Evolutionary conservation across 2,888 invertebrate species (phyloP).

Genomic region (Leptarthrus brevirostris): DNA sequence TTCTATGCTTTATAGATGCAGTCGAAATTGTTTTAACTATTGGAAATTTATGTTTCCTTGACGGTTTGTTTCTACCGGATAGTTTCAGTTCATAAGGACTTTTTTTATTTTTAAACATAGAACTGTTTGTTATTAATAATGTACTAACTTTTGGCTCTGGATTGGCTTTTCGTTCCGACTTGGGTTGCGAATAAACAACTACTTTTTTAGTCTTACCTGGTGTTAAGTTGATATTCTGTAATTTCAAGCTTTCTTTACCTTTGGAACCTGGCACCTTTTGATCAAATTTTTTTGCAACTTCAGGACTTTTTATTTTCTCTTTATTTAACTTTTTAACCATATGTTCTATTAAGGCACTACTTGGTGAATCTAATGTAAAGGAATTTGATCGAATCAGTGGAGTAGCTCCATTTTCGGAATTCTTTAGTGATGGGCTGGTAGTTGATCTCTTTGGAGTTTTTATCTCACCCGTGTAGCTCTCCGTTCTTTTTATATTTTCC

Average conservation of each 20-base stretch:
- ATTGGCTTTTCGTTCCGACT: background rate
- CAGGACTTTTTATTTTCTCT: background rate
- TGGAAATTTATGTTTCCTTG: constrained; percentile 53
- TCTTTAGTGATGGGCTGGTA: background rate
- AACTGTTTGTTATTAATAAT: constrained; percentile 19
- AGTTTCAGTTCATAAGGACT: constrained; percentile 56
- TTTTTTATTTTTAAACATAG: constrained; percentile 53
- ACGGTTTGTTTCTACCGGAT: constrained; percentile 52
- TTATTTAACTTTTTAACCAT: constrained; percentile 17
- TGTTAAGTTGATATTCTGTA: constrained; percentile 60
- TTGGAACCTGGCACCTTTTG: background rate
- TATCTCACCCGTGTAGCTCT: background rate
- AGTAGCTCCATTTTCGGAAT: constrained; percentile 55
- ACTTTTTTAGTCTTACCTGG: background rate
- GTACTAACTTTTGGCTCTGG: constrained; percentile 5
- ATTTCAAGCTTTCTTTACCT: background rate
- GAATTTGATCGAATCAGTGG: constrained; percentile 78
- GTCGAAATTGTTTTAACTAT: constrained; percentile 19
- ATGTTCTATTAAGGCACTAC: constrained; percentile 73
- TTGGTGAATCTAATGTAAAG: constrained; percentile 81
- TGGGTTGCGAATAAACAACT: background rate
- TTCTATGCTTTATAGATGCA: constrained; percentile 33
- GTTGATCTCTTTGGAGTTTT: background rate
- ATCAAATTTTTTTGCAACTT: background rate
- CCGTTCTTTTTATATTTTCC: background rate